Conservation (phyloP, 2,888 invertebrate genomes). For the Allophyes oxyacanthae region DNA sequence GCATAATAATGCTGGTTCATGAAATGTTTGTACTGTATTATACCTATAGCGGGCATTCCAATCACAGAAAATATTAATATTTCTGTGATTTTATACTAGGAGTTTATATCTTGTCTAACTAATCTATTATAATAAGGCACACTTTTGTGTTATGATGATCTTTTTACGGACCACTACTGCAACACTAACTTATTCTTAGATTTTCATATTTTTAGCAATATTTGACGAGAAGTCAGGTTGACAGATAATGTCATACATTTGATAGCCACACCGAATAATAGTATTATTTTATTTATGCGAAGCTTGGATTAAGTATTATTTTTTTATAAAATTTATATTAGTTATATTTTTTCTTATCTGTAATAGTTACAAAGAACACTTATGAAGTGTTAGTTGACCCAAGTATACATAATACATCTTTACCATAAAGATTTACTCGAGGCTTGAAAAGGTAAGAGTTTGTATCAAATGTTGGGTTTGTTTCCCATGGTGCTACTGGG, state of each 20-base stretch:
- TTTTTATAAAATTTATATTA: constrained; percentile 45
- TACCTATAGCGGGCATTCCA: constrained; percentile 53
- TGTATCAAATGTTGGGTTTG: constrained; percentile 17
- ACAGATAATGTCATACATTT: constrained; percentile 6
- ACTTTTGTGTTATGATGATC: constrained; percentile 38
- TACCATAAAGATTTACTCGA: constrained; percentile 26
- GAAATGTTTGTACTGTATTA: constrained; percentile 43
- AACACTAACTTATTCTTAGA: constrained; percentile 28
- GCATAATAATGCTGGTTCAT: constrained; percentile 45
- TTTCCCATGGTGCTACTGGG: no score
- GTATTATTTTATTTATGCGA: constrained; percentile 35
- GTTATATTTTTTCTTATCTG: constrained; percentile 27
- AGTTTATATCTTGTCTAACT: constrained; percentile 41
- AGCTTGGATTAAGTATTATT: constrained; percentile 44
- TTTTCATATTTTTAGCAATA: constrained; percentile 11
- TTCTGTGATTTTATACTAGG: constrained; percentile 52
- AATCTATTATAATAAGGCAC: constrained; percentile 44
- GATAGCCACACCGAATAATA: constrained; percentile 23
- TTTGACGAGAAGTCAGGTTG: no score
- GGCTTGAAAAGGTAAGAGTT: constrained; percentile 16
- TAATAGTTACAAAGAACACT: constrained; percentile 22
- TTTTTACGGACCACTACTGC: constrained; percentile 24
- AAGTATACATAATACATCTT: constrained; percentile 27
- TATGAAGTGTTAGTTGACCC: constrained; percentile 23
- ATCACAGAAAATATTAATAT: constrained; percentile 49